phyloP scores from a whole-genome alignment of 2,888 invertebrate species.

The Theodoxus fluviatilis region DNA sequence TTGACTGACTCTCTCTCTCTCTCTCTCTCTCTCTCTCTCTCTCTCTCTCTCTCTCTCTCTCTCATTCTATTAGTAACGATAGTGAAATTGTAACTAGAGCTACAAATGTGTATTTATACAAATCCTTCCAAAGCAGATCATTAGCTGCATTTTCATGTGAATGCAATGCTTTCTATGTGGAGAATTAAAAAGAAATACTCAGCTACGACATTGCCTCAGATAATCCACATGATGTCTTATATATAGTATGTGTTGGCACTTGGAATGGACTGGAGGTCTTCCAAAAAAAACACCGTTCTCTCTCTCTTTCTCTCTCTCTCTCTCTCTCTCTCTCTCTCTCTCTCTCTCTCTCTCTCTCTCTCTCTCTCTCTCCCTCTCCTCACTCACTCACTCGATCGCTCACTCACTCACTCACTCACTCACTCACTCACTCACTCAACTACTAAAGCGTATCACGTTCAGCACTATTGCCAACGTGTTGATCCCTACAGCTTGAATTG shows the following conservation, averaged over 20 bases:
- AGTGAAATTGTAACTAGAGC: too few species aligned
- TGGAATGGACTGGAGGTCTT: too few species aligned
- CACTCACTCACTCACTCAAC: neutral
- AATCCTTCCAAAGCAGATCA: too few species aligned
- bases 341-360: neutral
- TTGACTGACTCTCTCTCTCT: conserved; percentile 1
- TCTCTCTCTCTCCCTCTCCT: neutral
- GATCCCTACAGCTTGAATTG: too few species aligned
- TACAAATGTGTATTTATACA: too few species aligned
- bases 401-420: neutral
- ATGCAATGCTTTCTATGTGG: too few species aligned
- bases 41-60: neutral
- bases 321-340: neutral
- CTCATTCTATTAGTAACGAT: neutral
- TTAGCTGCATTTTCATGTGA: too few species aligned
- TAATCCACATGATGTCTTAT: too few species aligned
- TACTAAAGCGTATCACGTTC: neutral
- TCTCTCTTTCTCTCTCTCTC: neutral
- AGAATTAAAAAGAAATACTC: too few species aligned
- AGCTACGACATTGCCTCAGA: too few species aligned
- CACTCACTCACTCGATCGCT: neutral
- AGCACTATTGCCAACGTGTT: neutral
- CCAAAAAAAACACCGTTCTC: neutral
- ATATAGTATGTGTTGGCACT: too few species aligned
- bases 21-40: neutral